Evolutionary conservation across 2,797 vertebrate genomes (phyloP), one percentile per base, ranked within the genome.

Genomic region (Characodon lateralis): DNA sequence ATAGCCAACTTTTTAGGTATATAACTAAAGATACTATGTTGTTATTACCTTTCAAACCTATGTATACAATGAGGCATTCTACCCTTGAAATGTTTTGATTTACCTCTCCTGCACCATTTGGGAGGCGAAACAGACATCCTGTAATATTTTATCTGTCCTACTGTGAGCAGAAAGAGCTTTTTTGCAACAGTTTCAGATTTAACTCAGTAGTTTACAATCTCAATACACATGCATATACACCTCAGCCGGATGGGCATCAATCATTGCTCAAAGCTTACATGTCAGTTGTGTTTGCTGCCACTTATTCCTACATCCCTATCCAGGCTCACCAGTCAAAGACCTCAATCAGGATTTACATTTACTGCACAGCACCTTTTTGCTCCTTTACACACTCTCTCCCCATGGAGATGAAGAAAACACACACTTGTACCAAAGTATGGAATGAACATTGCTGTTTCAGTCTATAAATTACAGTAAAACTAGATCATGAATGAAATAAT

Each of bases 291-390:
- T 89, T 84, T 85, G 83, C 84, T 89, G 84, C 84, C 53, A 22
- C 77, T 72, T 83, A 88, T 72, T 83, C 84, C 89, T 84, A 85
- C 85, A 85, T 89, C 78, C 82, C 70, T 74, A 70, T 73, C 61
- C 41, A 75, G 77, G 83, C 82, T 87, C 80, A 77, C 80, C 3
- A 81, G 79, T 83, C 77, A 88, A 81, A 78, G 88, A 90, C 89
- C 89, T 88, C 90, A 93, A 90, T 92, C 92, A 90, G 77, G 81
- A 91, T 92, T 90, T 91, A 89, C 81, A 92, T 92, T 87, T 74
- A 50, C 88, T 81, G 80, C 83, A 80, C 80, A 35, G 50, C 80
- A 84, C 83, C 82, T 80, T 84, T 80, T 76, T 85, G 82, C 83
- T 83, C 79, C 58, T 41, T 8, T 66, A 81, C 83, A 81, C 74